These are phyloP conservation scores for Scolopax rusticola DNA, from an alignment of 2,797 vertebrate species.

Conservation along the genomic window DNA sequence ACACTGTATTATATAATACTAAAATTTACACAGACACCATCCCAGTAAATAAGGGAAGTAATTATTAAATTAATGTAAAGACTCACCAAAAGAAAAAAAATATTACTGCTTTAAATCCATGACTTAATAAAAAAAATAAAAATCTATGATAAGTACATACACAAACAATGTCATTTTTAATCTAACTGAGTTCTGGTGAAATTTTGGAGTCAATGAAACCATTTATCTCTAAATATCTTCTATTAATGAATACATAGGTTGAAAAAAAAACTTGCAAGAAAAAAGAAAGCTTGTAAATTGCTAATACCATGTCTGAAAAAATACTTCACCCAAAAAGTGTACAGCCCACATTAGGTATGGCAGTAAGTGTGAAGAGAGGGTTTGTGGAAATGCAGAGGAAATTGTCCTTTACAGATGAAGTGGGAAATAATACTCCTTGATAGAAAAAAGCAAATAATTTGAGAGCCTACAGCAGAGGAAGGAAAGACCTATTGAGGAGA, in stretches of 20 bases:
- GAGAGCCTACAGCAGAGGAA: neutral
- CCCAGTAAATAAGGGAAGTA: neutral
- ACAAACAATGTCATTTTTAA: neutral
- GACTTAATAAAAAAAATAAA: neutral
- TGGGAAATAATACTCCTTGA: neutral
- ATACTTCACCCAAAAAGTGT: neutral
- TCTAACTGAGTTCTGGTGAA: neutral
- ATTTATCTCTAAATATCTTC: neutral
- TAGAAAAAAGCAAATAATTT: neutral
- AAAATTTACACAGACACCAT: neutral
- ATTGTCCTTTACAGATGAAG: neutral
- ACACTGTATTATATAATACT: neutral
- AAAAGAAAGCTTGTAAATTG: neutral
- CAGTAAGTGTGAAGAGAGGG: neutral
- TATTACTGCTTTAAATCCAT: neutral
- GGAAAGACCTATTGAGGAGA: fast-evolving
- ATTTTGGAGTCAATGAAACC: neutral
- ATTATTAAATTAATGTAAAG: neutral
- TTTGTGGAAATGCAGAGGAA: neutral
- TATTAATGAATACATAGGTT: neutral
- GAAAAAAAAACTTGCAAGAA: neutral
- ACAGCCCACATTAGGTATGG: fast-evolving
- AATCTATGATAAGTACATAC: neutral
- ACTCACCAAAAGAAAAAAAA: neutral
- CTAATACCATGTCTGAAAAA: neutral